Conservation (phyloP, 2,888 invertebrate species). For the Omphaloscelis lunosa region DNA sequence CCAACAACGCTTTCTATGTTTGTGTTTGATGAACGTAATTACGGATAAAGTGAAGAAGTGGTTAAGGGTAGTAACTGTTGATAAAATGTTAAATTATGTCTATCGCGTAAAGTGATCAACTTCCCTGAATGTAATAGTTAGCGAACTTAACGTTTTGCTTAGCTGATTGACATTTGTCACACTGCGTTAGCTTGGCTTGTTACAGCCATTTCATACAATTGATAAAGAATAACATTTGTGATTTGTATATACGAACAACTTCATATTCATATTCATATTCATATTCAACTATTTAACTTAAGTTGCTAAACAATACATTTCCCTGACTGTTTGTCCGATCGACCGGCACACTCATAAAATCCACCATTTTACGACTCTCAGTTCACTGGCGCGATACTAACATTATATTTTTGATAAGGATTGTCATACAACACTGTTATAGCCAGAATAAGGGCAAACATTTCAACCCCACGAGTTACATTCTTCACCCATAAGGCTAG, state of each 20-base stretch:
- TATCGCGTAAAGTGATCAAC: background rate
- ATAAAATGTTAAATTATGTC: background rate
- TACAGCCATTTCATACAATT: background rate
- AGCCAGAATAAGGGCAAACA: background rate
- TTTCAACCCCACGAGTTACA: background rate
- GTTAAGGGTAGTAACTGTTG: background rate
- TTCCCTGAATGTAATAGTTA: background rate
- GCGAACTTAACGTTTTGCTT: background rate
- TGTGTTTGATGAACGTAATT: background rate
- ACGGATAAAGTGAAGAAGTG: background rate
- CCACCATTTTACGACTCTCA: background rate
- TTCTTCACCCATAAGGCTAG: background rate
- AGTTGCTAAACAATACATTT: background rate
- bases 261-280: no score
- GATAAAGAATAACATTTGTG: background rate
- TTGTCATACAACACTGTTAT: background rate
- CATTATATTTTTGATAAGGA: conserved; percentile 25
- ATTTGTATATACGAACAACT: background rate
- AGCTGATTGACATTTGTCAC: background rate
- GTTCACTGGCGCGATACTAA: conserved; percentile 26
- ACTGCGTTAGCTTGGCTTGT: background rate
- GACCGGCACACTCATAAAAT: background rate
- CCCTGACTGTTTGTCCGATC: no score
- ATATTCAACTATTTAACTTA: no score
- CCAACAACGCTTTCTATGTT: background rate